Conservation (phyloP, 2,113 vertebrate genomes). For the Anoplopoma fimbria region DNA sequence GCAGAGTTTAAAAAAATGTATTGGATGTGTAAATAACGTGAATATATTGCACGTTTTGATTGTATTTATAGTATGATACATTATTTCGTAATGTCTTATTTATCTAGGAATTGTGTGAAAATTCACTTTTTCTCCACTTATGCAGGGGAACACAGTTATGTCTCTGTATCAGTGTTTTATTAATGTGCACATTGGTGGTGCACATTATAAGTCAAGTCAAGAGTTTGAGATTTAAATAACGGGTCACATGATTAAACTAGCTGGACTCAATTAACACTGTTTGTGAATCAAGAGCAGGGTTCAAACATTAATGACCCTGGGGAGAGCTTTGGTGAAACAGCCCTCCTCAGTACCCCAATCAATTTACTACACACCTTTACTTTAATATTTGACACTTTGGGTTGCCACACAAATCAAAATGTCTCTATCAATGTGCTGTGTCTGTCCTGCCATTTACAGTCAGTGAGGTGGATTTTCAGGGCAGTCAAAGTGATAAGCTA, state of each 20-base stretch:
- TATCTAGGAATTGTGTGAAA: neutral
- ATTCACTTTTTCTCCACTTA: neutral
- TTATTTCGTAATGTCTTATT: neutral
- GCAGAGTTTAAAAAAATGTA: neutral
- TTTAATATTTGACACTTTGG: neutral
- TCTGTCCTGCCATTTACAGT: neutral
- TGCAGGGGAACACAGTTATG: neutral
- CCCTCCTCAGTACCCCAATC: too few species aligned
- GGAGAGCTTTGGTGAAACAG: neutral
- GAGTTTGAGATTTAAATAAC: neutral
- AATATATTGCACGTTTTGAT: neutral
- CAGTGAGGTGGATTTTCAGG: neutral
- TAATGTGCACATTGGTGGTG: neutral
- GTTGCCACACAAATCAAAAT: neutral
- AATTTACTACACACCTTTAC: neutral
- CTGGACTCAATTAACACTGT: too few species aligned
- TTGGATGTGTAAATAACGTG: neutral
- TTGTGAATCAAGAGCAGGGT: neutral
- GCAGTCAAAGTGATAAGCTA: constrained; percentile 71
- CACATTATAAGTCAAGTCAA: neutral
- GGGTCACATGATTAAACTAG: neutral
- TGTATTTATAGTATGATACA: neutral
- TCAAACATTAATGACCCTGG: neutral
- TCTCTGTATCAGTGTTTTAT: neutral
- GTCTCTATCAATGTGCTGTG: neutral